phyloP scores from a whole-genome alignment of 2,888 invertebrate species.

The Apamea sordens region DNA sequence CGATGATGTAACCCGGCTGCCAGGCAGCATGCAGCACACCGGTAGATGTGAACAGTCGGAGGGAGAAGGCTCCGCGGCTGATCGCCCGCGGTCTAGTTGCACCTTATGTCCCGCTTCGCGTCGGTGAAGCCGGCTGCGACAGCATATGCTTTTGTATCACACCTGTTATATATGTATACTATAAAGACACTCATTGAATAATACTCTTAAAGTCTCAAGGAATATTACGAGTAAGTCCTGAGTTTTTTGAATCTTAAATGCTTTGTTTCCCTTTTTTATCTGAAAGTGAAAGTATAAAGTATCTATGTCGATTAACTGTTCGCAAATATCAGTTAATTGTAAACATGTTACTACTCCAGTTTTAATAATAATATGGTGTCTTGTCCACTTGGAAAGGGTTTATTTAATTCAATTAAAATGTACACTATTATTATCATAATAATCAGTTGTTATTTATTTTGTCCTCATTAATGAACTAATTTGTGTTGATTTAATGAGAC shows the following conservation, averaged over 20 bases:
- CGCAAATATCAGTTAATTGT: constrained; percentile 1
- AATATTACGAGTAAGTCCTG: constrained; percentile 1
- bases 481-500: background rate
- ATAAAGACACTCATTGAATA: background rate
- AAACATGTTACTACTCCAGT: background rate
- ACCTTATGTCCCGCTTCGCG: background rate
- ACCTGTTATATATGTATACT: background rate
- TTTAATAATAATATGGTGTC: background rate
- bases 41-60: background rate
- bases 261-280: background rate
- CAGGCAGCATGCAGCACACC: background rate
- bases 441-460: background rate
- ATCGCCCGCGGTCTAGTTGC: constrained; percentile 6
- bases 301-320: background rate
- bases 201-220: background rate
- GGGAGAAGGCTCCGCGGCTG: background rate
- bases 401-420: background rate
- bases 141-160: background rate
- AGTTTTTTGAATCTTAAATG: background rate
- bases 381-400: constrained; percentile 4
- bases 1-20: background rate
- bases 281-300: constrained; percentile 17
- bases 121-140: background rate
- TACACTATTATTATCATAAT: background rate
- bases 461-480: background rate